A percentile compares a stretch with the other conserved stretches of the same genome.
phyloP scores from a whole-genome alignment of 2,113 vertebrate species.

The Panthera uncia region DNA sequence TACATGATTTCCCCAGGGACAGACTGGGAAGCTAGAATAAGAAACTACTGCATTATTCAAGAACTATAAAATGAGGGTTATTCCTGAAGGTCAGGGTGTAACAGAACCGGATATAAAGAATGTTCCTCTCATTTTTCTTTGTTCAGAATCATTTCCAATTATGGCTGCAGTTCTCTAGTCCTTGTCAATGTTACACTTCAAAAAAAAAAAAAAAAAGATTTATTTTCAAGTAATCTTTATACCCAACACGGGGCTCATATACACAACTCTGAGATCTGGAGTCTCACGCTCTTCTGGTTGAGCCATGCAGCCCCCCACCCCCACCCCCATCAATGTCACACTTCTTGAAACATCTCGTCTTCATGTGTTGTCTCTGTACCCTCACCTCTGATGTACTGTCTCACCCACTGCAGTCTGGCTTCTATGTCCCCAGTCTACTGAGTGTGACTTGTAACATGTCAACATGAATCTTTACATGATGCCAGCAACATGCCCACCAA shows the following conservation, averaged over 20 bases:
- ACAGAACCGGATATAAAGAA: not conserved
- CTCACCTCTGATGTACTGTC: not conserved
- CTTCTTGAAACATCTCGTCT: not conserved
- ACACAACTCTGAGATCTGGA: not conserved
- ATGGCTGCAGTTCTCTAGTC: not conserved
- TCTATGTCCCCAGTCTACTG: not conserved
- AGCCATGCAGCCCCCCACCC: too few species aligned
- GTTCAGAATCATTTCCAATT: not conserved
- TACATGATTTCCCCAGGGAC: not conserved
- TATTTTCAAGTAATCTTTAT: not conserved
- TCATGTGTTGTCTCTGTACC: not conserved
- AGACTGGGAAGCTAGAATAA: not conserved
- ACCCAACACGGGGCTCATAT: not conserved
- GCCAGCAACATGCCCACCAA: not conserved
- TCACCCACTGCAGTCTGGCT: not conserved
- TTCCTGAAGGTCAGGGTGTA: not conserved
- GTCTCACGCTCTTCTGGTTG: accelerated
- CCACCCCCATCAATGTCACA: too few species aligned
- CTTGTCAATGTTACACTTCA: not conserved
- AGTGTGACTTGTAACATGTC: not conserved
- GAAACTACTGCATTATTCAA: not conserved
- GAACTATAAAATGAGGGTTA: not conserved
- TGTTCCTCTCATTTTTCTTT: not conserved
- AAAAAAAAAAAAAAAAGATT: not conserved
- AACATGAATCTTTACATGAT: not conserved